These are phyloP conservation scores for Elegia similella DNA, from an alignment of 2,888 invertebrate species.

Conservation along the genomic window DNA sequence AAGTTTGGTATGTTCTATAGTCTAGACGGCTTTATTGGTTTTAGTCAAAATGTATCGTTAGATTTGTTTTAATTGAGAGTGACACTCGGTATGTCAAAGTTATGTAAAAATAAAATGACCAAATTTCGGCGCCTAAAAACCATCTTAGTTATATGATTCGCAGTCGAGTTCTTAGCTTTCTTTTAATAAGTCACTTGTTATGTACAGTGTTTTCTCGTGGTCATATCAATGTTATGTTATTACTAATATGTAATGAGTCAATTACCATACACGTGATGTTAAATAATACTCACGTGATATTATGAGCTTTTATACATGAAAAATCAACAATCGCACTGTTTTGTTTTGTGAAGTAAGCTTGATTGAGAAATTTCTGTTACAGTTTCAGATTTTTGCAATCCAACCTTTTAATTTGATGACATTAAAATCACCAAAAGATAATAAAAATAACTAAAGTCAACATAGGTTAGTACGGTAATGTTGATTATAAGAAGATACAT, in stretches of 20 bases:
- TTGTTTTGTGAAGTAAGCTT: background rate
- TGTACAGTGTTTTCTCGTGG: conserved; percentile 1
- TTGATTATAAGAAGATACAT: no score
- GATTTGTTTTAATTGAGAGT: no score
- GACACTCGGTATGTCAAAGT: no score
- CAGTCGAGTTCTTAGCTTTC: no score
- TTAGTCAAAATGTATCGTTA: no score
- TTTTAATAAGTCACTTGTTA: no score
- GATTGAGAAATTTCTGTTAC: background rate
- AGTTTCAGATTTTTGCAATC: background rate
- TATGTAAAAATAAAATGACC: no score
- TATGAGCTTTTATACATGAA: conserved; percentile 16
- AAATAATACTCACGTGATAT: conserved; percentile 12
- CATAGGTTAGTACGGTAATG: background rate
- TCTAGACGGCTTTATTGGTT: no score
- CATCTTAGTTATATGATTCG: no score
- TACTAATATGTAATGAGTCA: conserved; percentile 10
- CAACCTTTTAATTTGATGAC: background rate
- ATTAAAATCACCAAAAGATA: background rate
- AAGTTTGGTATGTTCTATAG: no score
- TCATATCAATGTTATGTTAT: conserved; percentile 11
- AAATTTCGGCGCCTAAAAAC: no score
- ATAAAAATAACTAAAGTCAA: background rate
- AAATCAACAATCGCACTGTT: background rate
- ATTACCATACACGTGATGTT: conserved; percentile 10